Evolutionary conservation across 2,888 invertebrate genomes (phyloP).

Genomic region (Drosophila paracracens): DNA sequence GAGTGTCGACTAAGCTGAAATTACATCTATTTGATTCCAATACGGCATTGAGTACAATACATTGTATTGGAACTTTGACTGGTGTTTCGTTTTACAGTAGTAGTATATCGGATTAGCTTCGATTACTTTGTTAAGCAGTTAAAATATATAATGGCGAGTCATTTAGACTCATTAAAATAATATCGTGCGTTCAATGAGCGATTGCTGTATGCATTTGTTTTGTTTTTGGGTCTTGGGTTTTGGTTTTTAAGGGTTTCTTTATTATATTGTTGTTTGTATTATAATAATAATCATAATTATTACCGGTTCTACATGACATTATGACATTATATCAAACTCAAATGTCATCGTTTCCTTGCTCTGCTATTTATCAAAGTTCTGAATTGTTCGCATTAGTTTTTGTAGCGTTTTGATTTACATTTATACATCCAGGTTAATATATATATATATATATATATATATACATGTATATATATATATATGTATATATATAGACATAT

Average conservation of each 20-base stretch:
- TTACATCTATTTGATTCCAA: constrained; percentile 23
- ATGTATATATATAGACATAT: constrained; percentile 27
- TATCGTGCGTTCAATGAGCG: constrained; percentile 19
- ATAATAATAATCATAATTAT: constrained; percentile 69
- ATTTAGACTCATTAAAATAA: constrained; percentile 19
- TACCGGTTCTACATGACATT: constrained; percentile 59
- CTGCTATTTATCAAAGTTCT: constrained; percentile 46
- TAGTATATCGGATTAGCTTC: constrained; percentile 7
- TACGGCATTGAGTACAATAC: constrained; percentile 19
- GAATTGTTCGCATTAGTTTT: constrained; percentile 46
- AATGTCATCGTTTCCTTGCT: constrained; percentile 35
- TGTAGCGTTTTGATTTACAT: constrained; percentile 41
- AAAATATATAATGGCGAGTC: constrained; percentile 1
- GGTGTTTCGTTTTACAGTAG: constrained; percentile 33
- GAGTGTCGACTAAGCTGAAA: constrained; percentile 17
- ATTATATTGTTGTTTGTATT: constrained; percentile 68
- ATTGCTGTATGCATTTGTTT: constrained; percentile 7
- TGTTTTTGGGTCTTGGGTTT: constrained; percentile 8
- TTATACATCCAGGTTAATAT: constrained; percentile 62
- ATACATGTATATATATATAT: constrained; percentile 36
- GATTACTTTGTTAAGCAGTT: constrained; percentile 33
- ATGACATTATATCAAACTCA: constrained; percentile 40
- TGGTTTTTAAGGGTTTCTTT: constrained; percentile 62
- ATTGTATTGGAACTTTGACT: constrained; percentile 20
- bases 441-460: constrained; percentile 33